Evolutionary conservation across 2,797 vertebrate genomes (phyloP), one percentile per base, ranked within the genome.

Genomic region (Botia almorhae): DNA sequence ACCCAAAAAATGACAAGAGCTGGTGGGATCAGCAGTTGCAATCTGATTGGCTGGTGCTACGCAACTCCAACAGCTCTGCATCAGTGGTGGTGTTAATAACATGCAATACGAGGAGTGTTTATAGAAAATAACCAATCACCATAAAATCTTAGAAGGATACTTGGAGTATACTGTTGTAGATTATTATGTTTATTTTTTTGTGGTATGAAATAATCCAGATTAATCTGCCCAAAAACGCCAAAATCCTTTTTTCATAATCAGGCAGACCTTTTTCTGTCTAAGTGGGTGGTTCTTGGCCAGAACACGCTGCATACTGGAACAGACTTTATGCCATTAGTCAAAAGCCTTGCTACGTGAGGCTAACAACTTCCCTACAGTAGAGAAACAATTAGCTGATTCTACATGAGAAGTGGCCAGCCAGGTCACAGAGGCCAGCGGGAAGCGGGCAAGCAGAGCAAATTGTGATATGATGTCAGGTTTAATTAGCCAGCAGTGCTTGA

Each of bases 391-490:
- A 82, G 19, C 16, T 67, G 48, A 74, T 46, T 69, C 58, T 46
- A 51, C 64, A 26, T n/a, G 29, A 56, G 50, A 51, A 43, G 50
- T 14, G 36, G 39, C 23, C 8, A 64, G 33, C 51, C 48, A 67
- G 33, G 51, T 80, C 72, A 74, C 6, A 10, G 7, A 36, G 72
- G 67, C 72, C 61, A 33, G 67, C 39, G 36, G 50, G 60, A 67
- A 48, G 36, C 65, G 64, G 76, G 58, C 48, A 74, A 33, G 67
- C 64, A 43, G 70, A 69, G 76, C 55, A 82, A 80, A 84, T 88
- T 90, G 81, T 78, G 87, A 89, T 90, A 89, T 88, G 88, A 90
- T 91, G 91, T 92, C 91, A 86, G 83, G 87, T 93, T 85, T 90
- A 93, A 93, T 93, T 92, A 93, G 87, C 87, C 85, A 88, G 86